phyloP scores from a whole-genome alignment of 2,113 vertebrate species.

The Zeus faber region DNA sequence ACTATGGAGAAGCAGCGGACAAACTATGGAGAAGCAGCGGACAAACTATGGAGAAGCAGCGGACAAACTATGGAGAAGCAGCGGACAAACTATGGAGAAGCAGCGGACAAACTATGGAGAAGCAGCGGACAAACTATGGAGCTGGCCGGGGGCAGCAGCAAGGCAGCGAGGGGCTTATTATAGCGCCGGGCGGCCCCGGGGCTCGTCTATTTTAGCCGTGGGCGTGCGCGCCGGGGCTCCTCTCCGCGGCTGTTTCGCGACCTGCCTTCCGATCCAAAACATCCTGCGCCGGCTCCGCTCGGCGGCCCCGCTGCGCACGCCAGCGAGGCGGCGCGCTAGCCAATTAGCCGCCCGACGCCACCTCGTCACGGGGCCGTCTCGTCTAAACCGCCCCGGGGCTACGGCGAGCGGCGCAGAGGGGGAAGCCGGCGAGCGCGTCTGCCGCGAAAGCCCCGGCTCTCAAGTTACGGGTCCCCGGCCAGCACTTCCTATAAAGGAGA shows the following conservation, averaged over 20 bases:
- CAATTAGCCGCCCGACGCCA: too few relatives aligned
- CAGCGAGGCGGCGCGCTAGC: too few relatives aligned
- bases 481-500: constrained; percentile 47
- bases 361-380: constrained; percentile 23
- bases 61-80: too few relatives aligned
- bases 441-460: constrained; percentile 24
- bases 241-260: constrained; percentile 29
- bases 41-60: too few relatives aligned
- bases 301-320: too few relatives aligned
- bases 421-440: constrained; percentile 17
- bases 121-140: too few relatives aligned
- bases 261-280: constrained; percentile 68
- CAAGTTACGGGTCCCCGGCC: constrained; percentile 42
- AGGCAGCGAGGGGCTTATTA: constrained; percentile 57
- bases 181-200: constrained; percentile 59
- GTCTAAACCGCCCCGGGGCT: constrained; percentile 24
- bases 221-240: constrained; percentile 31
- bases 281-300: constrained; percentile 64
- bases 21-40: too few relatives aligned
- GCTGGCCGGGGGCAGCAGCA: too few relatives aligned
- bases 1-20: too few relatives aligned
- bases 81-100: too few relatives aligned
- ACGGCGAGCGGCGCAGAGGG: constrained; percentile 12
- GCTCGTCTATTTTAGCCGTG: constrained; percentile 63
- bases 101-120: too few relatives aligned